These are phyloP conservation scores for Ormyrus pomaceus DNA, from an alignment of 2,888 invertebrate genomes.

Conservation along the genomic window DNA sequence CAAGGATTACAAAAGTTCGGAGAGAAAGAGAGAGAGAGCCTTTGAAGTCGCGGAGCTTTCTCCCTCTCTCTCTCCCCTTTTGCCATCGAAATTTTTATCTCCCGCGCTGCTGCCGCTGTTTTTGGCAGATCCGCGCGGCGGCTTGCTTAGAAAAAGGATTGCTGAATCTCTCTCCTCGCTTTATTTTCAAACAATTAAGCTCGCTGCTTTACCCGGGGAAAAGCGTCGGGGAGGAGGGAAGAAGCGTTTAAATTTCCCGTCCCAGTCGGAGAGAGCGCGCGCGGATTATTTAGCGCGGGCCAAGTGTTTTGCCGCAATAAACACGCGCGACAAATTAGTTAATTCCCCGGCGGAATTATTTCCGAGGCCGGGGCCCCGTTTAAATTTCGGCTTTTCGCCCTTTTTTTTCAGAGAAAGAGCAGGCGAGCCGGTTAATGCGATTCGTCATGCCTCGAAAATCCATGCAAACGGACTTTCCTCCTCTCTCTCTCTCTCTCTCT, in stretches of 20 bases:
- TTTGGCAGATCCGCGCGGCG: slow-evolving; percentile 2
- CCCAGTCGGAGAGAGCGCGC: too few relatives aligned
- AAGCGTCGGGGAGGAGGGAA: too few relatives aligned
- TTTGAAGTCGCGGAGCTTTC: too few relatives aligned
- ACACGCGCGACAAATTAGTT: slow-evolving; percentile 43
- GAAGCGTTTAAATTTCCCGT: slow-evolving; percentile 8
- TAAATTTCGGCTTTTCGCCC: slow-evolving; percentile 38
- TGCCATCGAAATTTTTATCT: too few relatives aligned
- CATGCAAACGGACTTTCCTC: slow-evolving; percentile 46
- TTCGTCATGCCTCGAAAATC: slow-evolving; percentile 54
- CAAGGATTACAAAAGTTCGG: too few relatives aligned
- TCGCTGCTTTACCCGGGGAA: slow-evolving; percentile 17
- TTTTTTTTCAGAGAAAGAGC: slow-evolving; percentile 2
- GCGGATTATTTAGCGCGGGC: slow-evolving; percentile 25
- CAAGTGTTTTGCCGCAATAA: slow-evolving; percentile 23
- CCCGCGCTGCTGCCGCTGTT: slow-evolving; percentile 35
- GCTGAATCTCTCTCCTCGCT: too few relatives aligned
- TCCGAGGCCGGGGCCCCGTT: background rate
- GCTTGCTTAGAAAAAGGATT: background rate
- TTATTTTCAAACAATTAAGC: background rate
- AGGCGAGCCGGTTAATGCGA: slow-evolving; percentile 37
- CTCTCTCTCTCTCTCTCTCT: background rate
- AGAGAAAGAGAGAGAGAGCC: too few relatives aligned
- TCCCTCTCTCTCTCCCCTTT: too few relatives aligned
- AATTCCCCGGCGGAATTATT: slow-evolving; percentile 6